These are phyloP conservation scores for Neodiprion virginianus DNA, from an alignment of 1,140 invertebrate species.

Conservation along the genomic window DNA sequence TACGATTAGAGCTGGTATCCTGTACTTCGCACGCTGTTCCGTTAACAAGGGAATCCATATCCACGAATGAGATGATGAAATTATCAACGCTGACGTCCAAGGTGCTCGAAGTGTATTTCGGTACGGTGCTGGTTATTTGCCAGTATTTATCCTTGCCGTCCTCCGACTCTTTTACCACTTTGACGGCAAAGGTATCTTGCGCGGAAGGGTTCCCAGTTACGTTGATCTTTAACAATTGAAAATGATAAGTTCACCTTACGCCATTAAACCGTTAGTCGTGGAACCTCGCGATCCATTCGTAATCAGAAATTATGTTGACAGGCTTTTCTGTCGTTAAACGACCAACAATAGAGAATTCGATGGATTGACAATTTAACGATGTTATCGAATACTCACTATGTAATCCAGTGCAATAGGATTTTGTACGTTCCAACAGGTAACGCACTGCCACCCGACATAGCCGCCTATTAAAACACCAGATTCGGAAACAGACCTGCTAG, in stretches of 20 bases:
- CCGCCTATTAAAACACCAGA: constrained; percentile 44
- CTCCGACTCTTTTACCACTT: constrained; percentile 29
- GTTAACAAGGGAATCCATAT: not conserved
- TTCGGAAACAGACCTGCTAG: constrained; percentile 19
- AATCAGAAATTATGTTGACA: too few species aligned
- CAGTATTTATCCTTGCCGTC: constrained; percentile 69
- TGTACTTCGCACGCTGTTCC: not conserved
- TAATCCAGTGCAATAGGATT: constrained; percentile 44
- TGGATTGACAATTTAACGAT: not conserved
- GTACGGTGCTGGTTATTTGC: constrained; percentile 60
- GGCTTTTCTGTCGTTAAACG: not conserved
- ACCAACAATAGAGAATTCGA: not conserved
- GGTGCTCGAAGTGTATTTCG: constrained; percentile 28
- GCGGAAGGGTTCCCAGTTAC: constrained; percentile 69
- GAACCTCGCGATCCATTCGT: not conserved
- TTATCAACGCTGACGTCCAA: constrained; percentile 44
- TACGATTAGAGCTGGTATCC: too few species aligned
- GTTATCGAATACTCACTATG: constrained; percentile 36
- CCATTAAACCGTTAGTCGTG: constrained; percentile 47
- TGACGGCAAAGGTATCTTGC: constrained; percentile 63
- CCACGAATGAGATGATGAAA: constrained; percentile 38
- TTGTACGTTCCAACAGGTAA: constrained; percentile 47
- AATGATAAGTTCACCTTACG: too few species aligned
- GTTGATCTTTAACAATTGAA: constrained; percentile 50
- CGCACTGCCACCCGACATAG: constrained; percentile 40